A percentile compares a stretch with the other conserved stretches of the same genome.
Conservation (phyloP, 2,888 invertebrate genomes). For the Xestia rhomboidea region DNA sequence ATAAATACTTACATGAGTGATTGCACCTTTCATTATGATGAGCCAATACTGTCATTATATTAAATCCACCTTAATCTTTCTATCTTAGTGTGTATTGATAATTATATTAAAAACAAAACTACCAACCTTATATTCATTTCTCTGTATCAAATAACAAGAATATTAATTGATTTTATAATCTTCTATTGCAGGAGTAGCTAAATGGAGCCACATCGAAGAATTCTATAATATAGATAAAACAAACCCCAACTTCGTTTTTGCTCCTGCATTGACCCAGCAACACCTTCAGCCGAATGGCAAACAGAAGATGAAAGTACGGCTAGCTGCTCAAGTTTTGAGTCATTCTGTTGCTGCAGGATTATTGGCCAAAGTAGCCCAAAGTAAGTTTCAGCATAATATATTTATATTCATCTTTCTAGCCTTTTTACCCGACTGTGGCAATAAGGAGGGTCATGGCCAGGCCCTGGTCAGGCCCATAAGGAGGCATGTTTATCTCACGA, state of each 20-base stretch:
- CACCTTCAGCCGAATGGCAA: not conserved
- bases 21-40: too few species aligned
- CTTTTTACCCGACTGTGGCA: not conserved
- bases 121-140: too few species aligned
- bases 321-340: not conserved
- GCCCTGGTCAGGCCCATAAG: too few species aligned
- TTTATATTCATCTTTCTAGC: not conserved
- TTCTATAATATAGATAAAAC: not conserved
- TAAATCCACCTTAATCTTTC: too few species aligned
- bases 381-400: not conserved
- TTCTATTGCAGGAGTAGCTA: too few species aligned
- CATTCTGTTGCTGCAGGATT: not conserved
- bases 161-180: too few species aligned
- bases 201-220: not conserved
- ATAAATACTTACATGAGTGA: too few species aligned
- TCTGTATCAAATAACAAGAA: too few species aligned
- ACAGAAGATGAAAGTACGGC: not conserved
- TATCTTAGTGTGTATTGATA: too few species aligned
- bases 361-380: not conserved
- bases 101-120: too few species aligned
- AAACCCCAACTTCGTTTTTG: not conserved
- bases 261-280: not conserved
- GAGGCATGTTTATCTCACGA: too few species aligned
- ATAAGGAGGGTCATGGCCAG: not conserved
- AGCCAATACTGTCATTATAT: too few species aligned